Conservation (phyloP, 2,888 invertebrate species). For the Brachycybe producta region DNA sequence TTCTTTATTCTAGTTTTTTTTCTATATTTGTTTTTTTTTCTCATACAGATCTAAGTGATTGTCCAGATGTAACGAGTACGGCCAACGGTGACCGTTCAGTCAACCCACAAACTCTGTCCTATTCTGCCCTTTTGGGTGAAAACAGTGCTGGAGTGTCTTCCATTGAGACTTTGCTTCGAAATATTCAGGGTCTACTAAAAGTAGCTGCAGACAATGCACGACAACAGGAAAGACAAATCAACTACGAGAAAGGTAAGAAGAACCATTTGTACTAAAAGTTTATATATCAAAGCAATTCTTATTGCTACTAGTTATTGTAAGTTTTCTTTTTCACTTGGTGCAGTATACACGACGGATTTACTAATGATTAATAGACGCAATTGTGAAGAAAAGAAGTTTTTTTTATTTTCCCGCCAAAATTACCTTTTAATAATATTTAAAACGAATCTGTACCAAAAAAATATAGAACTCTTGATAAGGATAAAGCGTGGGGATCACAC, state of each 20-base stretch:
- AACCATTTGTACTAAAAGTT: too few species aligned
- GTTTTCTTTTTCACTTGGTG: too few species aligned
- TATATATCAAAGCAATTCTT: too few species aligned
- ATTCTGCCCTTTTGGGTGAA: constrained; percentile 41
- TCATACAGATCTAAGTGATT: constrained; percentile 56
- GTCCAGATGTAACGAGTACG: constrained; percentile 50
- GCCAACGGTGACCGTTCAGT: constrained; percentile 43
- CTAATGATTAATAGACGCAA: too few species aligned
- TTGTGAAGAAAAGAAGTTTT: too few species aligned
- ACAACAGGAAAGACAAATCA: constrained; percentile 89
- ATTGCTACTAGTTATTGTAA: too few species aligned
- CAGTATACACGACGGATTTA: too few species aligned
- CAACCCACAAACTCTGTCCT: constrained; percentile 53
- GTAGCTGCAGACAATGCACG: constrained; percentile 95
- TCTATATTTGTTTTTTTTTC: not conserved
- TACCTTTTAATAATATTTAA: too few species aligned
- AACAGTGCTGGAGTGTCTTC: constrained; percentile 45
- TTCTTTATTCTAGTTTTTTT: not conserved
- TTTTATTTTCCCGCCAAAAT: too few species aligned
- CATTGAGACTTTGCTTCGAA: constrained; percentile 83
- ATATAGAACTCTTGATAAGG: too few species aligned
- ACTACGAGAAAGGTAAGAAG: constrained; percentile 87
- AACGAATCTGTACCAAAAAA: too few species aligned
- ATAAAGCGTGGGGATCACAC: too few species aligned
- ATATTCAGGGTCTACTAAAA: constrained; percentile 89